Conservation (phyloP, 2,888 invertebrate species). For the Metallyticus violacea region DNA sequence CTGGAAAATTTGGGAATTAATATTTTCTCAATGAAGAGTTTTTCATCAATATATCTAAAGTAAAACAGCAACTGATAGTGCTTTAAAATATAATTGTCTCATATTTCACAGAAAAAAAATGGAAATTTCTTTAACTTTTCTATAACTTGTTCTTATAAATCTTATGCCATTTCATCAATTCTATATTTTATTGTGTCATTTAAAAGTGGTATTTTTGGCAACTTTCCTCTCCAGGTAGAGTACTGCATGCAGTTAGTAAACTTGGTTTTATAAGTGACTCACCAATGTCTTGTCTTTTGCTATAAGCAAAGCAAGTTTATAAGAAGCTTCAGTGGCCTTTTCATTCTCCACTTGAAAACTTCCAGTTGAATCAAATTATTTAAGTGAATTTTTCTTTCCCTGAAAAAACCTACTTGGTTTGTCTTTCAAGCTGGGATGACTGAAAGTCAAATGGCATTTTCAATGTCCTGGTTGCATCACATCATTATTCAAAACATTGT, state of each 20-base stretch:
- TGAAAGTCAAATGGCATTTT: neutral
- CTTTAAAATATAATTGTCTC: neutral
- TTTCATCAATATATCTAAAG: too few relatives aligned
- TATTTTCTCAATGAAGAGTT: too few relatives aligned
- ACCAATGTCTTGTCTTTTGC: neutral
- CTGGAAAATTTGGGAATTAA: too few relatives aligned
- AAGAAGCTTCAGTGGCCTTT: neutral
- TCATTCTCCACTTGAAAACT: neutral
- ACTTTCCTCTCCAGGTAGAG: too few relatives aligned
- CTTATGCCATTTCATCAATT: neutral
- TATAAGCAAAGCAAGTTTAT: neutral
- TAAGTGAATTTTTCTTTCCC: neutral
- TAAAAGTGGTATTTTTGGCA: neutral
- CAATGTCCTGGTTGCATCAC: neutral
- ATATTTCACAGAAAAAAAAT: neutral
- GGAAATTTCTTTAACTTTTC: neutral
- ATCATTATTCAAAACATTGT: neutral
- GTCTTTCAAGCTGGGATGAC: neutral
- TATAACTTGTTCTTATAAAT: neutral
- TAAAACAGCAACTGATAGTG: neutral
- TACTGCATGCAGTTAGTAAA: neutral
- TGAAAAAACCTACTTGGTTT: neutral
- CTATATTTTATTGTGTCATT: neutral
- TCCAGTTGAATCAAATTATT: neutral
- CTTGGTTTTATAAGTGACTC: neutral